phyloP scores from a whole-genome alignment of 1,140 invertebrate genomes.

The Coelopa frigida region DNA sequence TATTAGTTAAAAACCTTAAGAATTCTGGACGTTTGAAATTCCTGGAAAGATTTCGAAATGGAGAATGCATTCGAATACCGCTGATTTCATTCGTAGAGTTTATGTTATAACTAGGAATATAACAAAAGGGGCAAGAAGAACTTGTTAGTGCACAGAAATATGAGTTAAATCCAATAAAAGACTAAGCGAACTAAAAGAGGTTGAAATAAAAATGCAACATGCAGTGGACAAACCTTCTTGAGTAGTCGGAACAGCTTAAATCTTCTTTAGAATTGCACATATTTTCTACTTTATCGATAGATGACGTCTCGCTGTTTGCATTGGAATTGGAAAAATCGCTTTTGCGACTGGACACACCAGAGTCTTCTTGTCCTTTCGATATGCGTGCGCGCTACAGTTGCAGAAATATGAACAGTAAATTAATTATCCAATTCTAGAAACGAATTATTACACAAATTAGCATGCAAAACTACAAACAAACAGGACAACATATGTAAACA shows the following conservation, averaged over 20 bases:
- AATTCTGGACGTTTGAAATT: slow-evolving; percentile 41
- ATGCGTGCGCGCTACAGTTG: slow-evolving; percentile 25
- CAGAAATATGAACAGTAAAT: not conserved
- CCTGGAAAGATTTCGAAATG: slow-evolving; percentile 36
- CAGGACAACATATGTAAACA: not conserved
- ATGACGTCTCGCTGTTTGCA: slow-evolving; percentile 34
- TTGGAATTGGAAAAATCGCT: slow-evolving; percentile 32
- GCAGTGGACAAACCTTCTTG: slow-evolving; percentile 29
- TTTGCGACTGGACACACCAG: slow-evolving; percentile 41
- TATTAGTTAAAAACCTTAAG: slow-evolving; percentile 16
- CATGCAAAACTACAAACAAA: not conserved
- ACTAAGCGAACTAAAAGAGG: no score
- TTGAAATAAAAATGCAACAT: no score
- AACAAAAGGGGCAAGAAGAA: no score
- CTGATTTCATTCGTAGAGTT: slow-evolving; percentile 37
- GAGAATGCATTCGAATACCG: slow-evolving; percentile 39
- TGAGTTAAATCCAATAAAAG: no score
- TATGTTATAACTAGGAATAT: slow-evolving; percentile 34
- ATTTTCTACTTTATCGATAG: slow-evolving; percentile 37
- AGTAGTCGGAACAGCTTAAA: slow-evolving; percentile 39
- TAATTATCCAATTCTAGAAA: not conserved
- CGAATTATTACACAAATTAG: not conserved
- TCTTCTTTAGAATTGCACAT: slow-evolving; percentile 38
- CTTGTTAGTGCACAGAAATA: no score
- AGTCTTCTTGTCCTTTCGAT: slow-evolving; percentile 34